A percentile compares a stretch with the other conserved stretches of the same genome.
Evolutionary conservation across 2,113 vertebrate species (phyloP).

Genomic region (Leptosomus discolor): DNA sequence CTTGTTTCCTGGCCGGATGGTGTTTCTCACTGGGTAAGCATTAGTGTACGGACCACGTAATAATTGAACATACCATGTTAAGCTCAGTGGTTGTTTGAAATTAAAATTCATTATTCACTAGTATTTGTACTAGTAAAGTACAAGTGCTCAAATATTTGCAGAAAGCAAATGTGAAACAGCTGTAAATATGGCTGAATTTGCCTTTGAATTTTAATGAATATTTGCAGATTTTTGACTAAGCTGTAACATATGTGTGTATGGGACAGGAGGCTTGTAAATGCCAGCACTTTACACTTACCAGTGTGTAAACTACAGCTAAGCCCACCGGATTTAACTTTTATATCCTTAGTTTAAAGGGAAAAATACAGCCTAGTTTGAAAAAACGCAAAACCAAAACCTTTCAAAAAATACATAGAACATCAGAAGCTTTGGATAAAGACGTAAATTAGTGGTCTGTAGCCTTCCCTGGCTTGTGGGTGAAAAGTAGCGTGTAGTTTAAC

Average conservation of each 20-base stretch:
- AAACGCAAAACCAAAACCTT: background rate
- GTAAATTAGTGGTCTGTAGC: background rate
- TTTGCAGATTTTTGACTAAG: background rate
- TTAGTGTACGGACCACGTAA: accelerated
- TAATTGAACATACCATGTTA: accelerated
- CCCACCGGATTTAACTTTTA: background rate
- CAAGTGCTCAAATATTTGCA: slow-evolving; percentile 43
- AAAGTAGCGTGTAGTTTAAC: background rate
- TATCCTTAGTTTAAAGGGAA: background rate
- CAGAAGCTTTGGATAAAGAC: background rate
- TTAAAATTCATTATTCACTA: background rate
- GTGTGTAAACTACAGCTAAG: background rate
- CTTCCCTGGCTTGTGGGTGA: background rate
- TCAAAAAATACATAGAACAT: background rate
- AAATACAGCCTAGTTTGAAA: background rate
- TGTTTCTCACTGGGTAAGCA: background rate
- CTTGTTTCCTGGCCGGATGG: background rate
- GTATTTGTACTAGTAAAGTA: background rate
- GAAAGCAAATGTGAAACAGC: background rate
- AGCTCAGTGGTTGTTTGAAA: background rate
- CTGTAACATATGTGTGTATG: too few relatives aligned
- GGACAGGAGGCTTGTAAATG: background rate
- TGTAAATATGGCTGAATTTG: background rate
- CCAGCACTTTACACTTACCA: background rate
- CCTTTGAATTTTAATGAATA: background rate